Conservation (phyloP, 2,888 invertebrate genomes). For the Heliconius ismenius region DNA sequence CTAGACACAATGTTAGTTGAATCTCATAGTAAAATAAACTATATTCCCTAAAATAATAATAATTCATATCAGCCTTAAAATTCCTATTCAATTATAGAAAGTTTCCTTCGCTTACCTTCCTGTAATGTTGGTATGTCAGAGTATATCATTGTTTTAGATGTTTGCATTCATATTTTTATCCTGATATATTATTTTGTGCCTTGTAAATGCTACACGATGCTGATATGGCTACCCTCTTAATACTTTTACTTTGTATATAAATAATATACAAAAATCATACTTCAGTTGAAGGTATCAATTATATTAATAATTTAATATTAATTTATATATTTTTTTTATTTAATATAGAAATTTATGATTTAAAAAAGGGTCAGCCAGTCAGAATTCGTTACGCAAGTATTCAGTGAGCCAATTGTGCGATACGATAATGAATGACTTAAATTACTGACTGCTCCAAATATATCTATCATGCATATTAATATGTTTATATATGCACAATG, state of each 20-base stretch:
- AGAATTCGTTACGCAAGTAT: conserved; percentile 42
- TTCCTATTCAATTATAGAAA: conserved; percentile 50
- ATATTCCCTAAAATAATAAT: conserved; percentile 41
- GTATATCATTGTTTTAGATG: conserved; percentile 49
- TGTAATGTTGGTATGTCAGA: conserved; percentile 48
- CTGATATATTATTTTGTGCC: conserved; percentile 73
- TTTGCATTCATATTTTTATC: conserved; percentile 50
- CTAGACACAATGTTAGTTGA: conserved; percentile 37
- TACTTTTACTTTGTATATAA: not conserved
- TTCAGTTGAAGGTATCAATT: not conserved
- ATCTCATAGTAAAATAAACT: conserved; percentile 42
- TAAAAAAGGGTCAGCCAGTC: not conserved
- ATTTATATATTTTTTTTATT: not conserved
- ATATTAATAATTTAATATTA: not conserved
- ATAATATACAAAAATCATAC: not conserved
- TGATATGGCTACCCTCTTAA: conserved; percentile 44
- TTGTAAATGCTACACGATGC: conserved; percentile 64
- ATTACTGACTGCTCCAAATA: conserved; percentile 72
- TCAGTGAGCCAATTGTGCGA: conserved; percentile 70
- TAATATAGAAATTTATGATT: not conserved
- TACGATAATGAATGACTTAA: conserved; percentile 72
- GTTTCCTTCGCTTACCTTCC: conserved; percentile 49
- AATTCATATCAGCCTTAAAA: conserved; percentile 48
- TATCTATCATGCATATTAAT: conserved; percentile 69
- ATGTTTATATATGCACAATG: conserved; percentile 68